These are phyloP conservation scores for Hesperia comma DNA, from an alignment of 2,888 invertebrate species.

Conservation along the genomic window DNA sequence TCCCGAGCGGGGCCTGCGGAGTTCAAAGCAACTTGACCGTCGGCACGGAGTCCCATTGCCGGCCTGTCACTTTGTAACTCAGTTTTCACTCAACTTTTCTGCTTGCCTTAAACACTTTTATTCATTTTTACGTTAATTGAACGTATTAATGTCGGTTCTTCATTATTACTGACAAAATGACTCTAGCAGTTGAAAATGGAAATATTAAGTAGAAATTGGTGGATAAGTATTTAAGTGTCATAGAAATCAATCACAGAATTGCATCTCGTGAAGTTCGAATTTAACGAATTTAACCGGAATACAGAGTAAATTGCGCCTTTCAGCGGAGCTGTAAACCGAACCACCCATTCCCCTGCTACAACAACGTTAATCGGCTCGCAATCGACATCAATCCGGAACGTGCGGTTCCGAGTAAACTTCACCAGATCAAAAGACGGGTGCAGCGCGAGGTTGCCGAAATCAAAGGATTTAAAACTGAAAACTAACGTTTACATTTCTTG, in stretches of 20 bases:
- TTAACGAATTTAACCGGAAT: no score
- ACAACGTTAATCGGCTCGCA: background rate
- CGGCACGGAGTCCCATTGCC: conserved; percentile 1
- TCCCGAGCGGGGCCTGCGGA: background rate
- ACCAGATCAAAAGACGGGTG: conserved; percentile 22
- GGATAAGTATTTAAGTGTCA: no score
- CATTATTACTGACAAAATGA: no score
- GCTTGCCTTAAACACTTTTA: background rate
- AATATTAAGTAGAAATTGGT: no score
- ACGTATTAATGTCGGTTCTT: no score
- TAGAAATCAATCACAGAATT: no score
- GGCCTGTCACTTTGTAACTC: conserved; percentile 24
- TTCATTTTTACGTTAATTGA: no score
- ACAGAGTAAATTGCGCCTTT: no score
- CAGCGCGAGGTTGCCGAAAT: background rate
- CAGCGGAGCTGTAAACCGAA: no score
- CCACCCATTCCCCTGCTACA: no score
- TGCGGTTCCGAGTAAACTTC: background rate
- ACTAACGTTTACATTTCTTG: conserved; percentile 33
- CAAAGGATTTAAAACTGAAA: conserved; percentile 24
- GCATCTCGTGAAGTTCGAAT: no score
- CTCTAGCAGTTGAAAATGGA: no score
- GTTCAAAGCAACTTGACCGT: conserved; percentile 24
- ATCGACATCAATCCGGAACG: background rate
- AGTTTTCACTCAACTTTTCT: conserved; percentile 35